phyloP scores from a whole-genome alignment of 2,888 invertebrate species.

The Subacronicta megacephala region DNA sequence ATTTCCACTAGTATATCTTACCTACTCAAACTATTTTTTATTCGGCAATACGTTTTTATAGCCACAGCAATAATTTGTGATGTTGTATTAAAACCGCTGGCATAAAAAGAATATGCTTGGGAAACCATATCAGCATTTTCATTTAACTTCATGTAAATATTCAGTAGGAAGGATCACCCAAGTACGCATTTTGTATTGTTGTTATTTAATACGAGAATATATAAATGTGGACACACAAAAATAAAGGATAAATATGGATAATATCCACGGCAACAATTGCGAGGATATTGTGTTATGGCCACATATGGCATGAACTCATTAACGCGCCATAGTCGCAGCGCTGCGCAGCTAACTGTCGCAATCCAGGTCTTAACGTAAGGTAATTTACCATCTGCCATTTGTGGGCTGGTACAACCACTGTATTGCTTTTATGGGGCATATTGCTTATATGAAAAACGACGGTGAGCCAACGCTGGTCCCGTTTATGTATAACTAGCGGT shows the following conservation, averaged over 20 bases:
- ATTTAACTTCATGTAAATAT: conserved; percentile 5
- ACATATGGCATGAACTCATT: conserved; percentile 78
- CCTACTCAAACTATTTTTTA: conserved; percentile 9
- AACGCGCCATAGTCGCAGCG: conserved; percentile 68
- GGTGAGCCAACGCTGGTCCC: conserved; percentile 32
- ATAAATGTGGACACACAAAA: conserved; percentile 40
- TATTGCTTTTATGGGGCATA: conserved; percentile 57
- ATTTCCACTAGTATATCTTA: neutral
- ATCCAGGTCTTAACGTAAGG: conserved; percentile 82
- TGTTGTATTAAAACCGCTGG: neutral
- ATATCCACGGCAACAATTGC: conserved; percentile 67
- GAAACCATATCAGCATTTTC: conserved; percentile 1
- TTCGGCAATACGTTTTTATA: neutral
- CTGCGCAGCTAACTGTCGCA: conserved; percentile 71
- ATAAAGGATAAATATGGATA: conserved; percentile 52
- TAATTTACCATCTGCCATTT: conserved; percentile 78
- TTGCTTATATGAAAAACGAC: conserved; percentile 59
- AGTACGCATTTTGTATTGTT: conserved; percentile 3
- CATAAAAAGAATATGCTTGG: conserved; percentile 3
- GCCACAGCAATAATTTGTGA: neutral
- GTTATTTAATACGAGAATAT: conserved; percentile 12
- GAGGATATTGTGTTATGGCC: conserved; percentile 68
- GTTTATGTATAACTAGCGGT: too few relatives aligned
- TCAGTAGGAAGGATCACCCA: conserved; percentile 6
- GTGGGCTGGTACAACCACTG: conserved; percentile 60